Evolutionary conservation across 2,797 vertebrate genomes (phyloP).

Genomic region (Ctenopoma multispine): DNA sequence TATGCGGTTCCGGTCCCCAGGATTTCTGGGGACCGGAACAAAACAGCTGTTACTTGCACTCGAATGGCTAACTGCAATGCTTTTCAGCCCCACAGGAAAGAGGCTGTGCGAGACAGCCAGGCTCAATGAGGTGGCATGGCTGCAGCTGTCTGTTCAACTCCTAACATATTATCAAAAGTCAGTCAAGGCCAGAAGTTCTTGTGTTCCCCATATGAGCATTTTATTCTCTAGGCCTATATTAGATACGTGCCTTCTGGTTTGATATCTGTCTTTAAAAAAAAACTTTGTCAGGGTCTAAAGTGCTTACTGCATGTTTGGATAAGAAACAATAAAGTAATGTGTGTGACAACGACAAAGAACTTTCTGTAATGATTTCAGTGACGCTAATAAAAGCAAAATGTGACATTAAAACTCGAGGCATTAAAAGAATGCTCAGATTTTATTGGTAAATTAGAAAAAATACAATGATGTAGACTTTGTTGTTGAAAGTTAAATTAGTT

Average conservation of each 20-base stretch:
- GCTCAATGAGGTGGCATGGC: slow-evolving; percentile 85
- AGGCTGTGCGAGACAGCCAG: slow-evolving; percentile 84
- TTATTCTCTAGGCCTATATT: slow-evolving; percentile 38
- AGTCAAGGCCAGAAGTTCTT: slow-evolving; percentile 56
- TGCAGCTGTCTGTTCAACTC: slow-evolving; percentile 77
- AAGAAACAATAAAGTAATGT: slow-evolving; percentile 60
- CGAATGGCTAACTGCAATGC: slow-evolving; percentile 90
- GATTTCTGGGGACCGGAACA: slow-evolving; percentile 87
- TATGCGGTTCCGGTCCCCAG: slow-evolving; percentile 93
- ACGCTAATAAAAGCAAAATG: slow-evolving; percentile 1
- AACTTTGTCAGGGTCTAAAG: slow-evolving; percentile 21
- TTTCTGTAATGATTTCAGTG: slow-evolving; percentile 38
- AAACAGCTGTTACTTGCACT: slow-evolving; percentile 95
- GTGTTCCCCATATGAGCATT: slow-evolving; percentile 68
- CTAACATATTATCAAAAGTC: slow-evolving; percentile 56
- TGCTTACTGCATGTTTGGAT: slow-evolving; percentile 27
- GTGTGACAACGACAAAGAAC: slow-evolving; percentile 15
- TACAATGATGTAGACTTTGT: slow-evolving; percentile 52
- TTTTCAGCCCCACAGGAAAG: slow-evolving; percentile 92
- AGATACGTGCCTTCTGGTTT: slow-evolving; percentile 48
- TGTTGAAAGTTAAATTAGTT: slow-evolving; percentile 41
- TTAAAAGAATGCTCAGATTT: slow-evolving; percentile 66
- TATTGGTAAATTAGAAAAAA: slow-evolving; percentile 68
- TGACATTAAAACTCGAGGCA: slow-evolving; percentile 52
- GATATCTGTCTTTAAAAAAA: slow-evolving; percentile 3